Percentiles rank a stretch among this genome's conserved stretches.
These are phyloP conservation scores for Nemopilema nomurai DNA, from an alignment of 30 jellyfish, hydroid and myxozoan species.

Conservation along the genomic window DNA sequence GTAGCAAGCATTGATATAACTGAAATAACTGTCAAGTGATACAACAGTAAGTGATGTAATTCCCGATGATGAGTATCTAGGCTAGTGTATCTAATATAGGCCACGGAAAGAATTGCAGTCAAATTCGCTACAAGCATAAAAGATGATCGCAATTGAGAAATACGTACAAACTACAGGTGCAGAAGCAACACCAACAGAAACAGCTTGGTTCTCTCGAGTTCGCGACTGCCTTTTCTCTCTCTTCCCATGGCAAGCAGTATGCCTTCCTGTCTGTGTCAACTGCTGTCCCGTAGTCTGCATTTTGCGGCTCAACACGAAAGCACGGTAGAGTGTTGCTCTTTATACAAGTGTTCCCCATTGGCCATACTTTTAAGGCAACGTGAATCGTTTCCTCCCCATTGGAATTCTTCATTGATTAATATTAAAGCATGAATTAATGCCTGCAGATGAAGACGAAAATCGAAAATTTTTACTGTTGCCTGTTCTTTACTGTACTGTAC, in stretches of 20 bases:
- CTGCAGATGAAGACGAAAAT: not conserved
- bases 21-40: not conserved
- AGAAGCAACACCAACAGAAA: slow-evolving; percentile 72
- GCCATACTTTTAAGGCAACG: slow-evolving; percentile 20
- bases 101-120: too few relatives aligned
- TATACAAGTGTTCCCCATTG: slow-evolving; percentile 41
- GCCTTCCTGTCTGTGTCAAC: slow-evolving; percentile 13
- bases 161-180: slow-evolving; percentile 58
- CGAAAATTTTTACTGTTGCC: not conserved
- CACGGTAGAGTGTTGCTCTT: slow-evolving; percentile 28
- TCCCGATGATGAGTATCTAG: too few relatives aligned
- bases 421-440: not conserved
- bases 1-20: too few relatives aligned
- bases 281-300: not conserved
- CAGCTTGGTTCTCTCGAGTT: slow-evolving; percentile 38
- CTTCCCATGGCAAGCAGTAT: slow-evolving; percentile 64
- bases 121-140: too few relatives aligned
- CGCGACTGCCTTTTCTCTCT: not conserved
- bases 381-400: not conserved
- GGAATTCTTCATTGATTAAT: not conserved
- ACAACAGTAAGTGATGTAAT: not conserved
- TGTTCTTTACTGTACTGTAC: not conserved
- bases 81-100: too few relatives aligned
- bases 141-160: too few relatives aligned
- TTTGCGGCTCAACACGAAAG: slow-evolving; percentile 58